Conservation (phyloP, 1,140 invertebrate genomes). For the Lamellibrachia luymesi region DNA sequence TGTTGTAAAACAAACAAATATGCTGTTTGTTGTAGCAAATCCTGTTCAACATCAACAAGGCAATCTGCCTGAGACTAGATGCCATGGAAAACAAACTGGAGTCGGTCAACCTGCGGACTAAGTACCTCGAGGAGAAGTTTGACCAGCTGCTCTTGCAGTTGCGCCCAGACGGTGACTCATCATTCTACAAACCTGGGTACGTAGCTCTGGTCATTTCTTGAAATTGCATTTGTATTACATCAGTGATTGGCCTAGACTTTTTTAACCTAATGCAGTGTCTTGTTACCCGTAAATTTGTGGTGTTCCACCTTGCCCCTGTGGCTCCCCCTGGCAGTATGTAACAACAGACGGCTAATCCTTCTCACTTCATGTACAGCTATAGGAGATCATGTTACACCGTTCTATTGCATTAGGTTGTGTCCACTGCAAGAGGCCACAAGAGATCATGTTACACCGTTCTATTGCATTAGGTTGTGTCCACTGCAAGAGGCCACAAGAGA, state of each 20-base stretch:
- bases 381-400: too few relatives aligned
- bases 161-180: background rate
- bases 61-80: slow-evolving; percentile 53
- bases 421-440: too few relatives aligned
- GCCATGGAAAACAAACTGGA: slow-evolving; percentile 53
- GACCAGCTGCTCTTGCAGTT: slow-evolving; percentile 29
- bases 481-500: too few relatives aligned
- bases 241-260: background rate
- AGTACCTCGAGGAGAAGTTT: slow-evolving; percentile 51
- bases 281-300: too few relatives aligned
- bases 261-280: background rate
- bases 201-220: background rate
- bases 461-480: too few relatives aligned
- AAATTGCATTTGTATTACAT: too few relatives aligned
- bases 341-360: background rate
- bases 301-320: too few relatives aligned
- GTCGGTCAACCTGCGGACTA: slow-evolving; percentile 36
- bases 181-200: background rate
- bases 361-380: too few relatives aligned
- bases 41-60: slow-evolving; percentile 55
- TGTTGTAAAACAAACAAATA: background rate
- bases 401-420: too few relatives aligned
- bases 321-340: background rate
- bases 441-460: too few relatives aligned
- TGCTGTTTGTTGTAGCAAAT: slow-evolving; percentile 46